These are phyloP conservation scores for Pocillopora verrucosa DNA, from an alignment of 64 coral and sea anemone species.

Conservation along the genomic window DNA sequence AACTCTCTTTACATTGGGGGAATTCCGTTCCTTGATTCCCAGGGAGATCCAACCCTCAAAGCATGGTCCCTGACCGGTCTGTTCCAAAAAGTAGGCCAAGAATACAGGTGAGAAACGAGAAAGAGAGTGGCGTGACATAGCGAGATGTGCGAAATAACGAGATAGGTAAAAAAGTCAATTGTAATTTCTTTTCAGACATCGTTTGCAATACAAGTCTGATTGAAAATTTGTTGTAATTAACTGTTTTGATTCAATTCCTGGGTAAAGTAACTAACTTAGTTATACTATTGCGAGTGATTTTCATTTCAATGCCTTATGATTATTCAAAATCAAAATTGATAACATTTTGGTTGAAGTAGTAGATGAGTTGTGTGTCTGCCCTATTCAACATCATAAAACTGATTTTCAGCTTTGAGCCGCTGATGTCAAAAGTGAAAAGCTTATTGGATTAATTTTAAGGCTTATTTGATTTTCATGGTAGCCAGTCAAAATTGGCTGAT, in stretches of 20 bases:
- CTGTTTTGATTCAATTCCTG: not conserved
- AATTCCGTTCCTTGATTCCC: not conserved
- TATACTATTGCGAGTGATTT: not conserved
- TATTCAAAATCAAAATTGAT: not conserved
- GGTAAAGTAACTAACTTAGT: not conserved
- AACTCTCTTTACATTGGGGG: constrained; percentile 9
- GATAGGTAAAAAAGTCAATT: not conserved
- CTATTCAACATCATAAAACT: not conserved
- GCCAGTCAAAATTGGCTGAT: not conserved
- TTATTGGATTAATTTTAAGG: not conserved
- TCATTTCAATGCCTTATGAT: not conserved
- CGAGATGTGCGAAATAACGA: not conserved
- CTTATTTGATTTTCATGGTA: not conserved
- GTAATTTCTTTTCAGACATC: not conserved
- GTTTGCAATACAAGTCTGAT: too few species aligned
- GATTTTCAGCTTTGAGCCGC: not conserved
- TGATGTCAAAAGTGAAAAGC: not conserved
- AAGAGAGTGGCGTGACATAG: not conserved
- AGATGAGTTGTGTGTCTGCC: not conserved
- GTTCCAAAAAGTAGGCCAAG: not conserved
- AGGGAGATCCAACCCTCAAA: not conserved
- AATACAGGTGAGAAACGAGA: constrained; percentile 13
- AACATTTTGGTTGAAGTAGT: not conserved
- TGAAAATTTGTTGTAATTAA: not conserved
- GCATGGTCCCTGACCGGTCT: constrained; percentile 6